These are phyloP conservation scores for Caenorhabditis angaria DNA, from an alignment of 2,888 invertebrate genomes.

Conservation along the genomic window DNA sequence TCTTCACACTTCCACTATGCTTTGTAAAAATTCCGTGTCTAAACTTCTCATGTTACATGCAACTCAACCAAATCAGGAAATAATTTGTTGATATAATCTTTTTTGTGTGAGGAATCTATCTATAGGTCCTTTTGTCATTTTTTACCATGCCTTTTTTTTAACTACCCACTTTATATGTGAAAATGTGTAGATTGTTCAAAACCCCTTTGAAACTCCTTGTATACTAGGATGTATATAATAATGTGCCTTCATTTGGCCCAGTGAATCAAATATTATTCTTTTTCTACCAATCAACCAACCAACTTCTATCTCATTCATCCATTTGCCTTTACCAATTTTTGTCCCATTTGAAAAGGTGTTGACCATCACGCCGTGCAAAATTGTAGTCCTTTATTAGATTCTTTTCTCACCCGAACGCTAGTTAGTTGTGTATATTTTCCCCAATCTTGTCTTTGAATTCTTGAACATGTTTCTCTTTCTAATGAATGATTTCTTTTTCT, in stretches of 20 bases:
- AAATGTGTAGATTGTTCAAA: background rate
- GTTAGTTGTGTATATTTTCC: background rate
- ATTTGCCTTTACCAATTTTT: background rate
- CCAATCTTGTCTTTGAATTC: background rate
- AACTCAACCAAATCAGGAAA: background rate
- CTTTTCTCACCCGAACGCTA: background rate
- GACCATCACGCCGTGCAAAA: background rate
- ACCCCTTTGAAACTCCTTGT: background rate
- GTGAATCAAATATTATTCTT: background rate
- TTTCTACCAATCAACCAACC: background rate
- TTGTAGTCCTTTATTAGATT: background rate
- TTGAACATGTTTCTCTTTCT: no score
- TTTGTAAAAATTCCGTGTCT: background rate
- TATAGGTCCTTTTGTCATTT: background rate
- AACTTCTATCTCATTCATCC: background rate
- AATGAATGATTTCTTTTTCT: no score
- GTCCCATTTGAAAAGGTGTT: background rate
- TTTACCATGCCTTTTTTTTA: background rate
- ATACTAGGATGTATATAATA: constrained; percentile 1
- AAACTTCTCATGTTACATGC: constrained; percentile 1
- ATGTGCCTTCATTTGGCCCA: background rate
- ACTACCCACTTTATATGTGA: constrained; percentile 1
- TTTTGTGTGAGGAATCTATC: no score
- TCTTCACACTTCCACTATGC: background rate
- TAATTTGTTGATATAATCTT: background rate